These are phyloP conservation scores for Morpho deidamia DNA, from an alignment of 2,888 invertebrate genomes.

Conservation along the genomic window DNA sequence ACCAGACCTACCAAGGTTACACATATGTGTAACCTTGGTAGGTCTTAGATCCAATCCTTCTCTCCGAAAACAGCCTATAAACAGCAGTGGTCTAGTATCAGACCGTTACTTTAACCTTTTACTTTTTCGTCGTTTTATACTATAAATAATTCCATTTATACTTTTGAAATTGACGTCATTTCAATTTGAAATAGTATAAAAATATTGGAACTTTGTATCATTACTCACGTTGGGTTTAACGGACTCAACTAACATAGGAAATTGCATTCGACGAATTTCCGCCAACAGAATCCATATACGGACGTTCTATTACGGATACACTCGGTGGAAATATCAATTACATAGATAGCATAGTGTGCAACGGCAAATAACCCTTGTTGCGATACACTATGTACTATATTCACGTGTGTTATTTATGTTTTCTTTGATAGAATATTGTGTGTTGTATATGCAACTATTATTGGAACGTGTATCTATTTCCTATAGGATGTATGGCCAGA, in stretches of 20 bases:
- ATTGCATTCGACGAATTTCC: constrained; percentile 34
- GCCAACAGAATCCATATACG: constrained; percentile 28
- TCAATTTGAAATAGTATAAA: too few relatives aligned
- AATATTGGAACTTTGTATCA: neutral
- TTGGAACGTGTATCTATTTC: constrained; percentile 24
- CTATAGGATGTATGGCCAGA: constrained; percentile 23
- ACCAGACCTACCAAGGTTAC: too few relatives aligned
- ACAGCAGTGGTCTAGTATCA: too few relatives aligned
- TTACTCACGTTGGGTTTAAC: constrained; percentile 27
- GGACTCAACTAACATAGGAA: constrained; percentile 31
- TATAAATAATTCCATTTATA: too few relatives aligned
- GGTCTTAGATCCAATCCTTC: too few relatives aligned
- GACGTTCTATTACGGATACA: constrained; percentile 27
- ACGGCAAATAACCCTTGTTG: constrained; percentile 1
- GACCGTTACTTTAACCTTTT: too few relatives aligned
- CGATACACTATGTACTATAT: neutral
- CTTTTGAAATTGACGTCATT: too few relatives aligned
- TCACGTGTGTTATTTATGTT: neutral
- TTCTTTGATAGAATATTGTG: neutral
- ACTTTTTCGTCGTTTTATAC: too few relatives aligned
- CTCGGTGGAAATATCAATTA: constrained; percentile 13
- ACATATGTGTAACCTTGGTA: too few relatives aligned
- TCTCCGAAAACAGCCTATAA: too few relatives aligned
- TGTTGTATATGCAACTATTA: constrained; percentile 18
- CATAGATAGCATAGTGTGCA: neutral